phyloP scores from a whole-genome alignment of 2,888 invertebrate species.

The Taenaris catops region DNA sequence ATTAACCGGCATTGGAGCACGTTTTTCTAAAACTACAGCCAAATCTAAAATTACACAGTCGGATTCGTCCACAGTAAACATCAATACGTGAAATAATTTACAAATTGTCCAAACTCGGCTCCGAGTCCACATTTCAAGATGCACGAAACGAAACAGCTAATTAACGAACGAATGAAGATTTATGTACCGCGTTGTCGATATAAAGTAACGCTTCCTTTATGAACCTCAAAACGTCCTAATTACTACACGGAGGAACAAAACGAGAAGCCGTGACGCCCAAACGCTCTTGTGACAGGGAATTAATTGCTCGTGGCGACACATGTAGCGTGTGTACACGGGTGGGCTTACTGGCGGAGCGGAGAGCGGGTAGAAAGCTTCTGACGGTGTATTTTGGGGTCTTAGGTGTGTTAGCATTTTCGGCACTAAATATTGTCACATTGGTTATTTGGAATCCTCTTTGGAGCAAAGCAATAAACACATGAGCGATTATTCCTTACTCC shows the following conservation, averaged over 20 bases:
- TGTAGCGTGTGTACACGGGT: conserved; percentile 39
- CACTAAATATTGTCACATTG: too few relatives aligned
- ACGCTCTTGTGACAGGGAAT: conserved; percentile 78
- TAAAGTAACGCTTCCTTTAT: conserved; percentile 78
- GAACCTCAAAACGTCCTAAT: conserved; percentile 79
- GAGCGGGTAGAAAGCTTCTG: conserved; percentile 7
- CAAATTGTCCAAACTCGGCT: conserved; percentile 18
- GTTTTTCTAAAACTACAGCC: too few relatives aligned
- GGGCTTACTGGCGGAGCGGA: conserved; percentile 29
- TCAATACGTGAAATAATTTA: conserved; percentile 13
- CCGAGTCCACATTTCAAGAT: conserved; percentile 23
- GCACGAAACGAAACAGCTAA: conserved; percentile 44
- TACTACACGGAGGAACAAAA: conserved; percentile 74
- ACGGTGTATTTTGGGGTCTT: too few relatives aligned
- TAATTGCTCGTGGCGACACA: conserved; percentile 77
- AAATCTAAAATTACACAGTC: too few relatives aligned
- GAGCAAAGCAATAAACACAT: too few relatives aligned
- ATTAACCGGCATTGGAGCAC: too few relatives aligned
- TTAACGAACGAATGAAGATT: conserved; percentile 74
- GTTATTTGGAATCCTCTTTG: too few relatives aligned
- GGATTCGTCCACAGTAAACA: not conserved
- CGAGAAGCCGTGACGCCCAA: conserved; percentile 71
- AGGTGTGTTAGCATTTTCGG: too few relatives aligned
- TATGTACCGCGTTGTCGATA: conserved; percentile 77
- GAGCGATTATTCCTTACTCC: too few relatives aligned